phyloP scores from a whole-genome alignment of 2,113 vertebrate genomes.

The Brachyhypopomus occidentalis region DNA sequence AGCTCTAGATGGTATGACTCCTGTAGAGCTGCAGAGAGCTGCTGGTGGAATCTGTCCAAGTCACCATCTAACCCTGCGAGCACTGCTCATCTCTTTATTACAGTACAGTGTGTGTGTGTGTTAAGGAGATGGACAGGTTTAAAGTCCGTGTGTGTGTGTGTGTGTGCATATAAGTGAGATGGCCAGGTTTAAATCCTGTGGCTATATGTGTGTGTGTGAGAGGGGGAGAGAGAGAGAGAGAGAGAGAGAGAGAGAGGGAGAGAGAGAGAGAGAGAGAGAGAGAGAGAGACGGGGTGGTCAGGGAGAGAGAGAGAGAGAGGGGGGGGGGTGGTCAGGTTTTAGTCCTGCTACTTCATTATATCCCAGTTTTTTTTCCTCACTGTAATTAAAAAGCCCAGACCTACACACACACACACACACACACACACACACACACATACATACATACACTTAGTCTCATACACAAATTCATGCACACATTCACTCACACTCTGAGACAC shows the following conservation, averaged over 20 bases:
- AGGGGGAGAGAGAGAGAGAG: too few relatives aligned
- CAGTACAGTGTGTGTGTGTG: constrained; percentile 10
- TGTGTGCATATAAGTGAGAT: constrained; percentile 35
- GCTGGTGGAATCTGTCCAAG: constrained; percentile 28
- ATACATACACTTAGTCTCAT: constrained; percentile 2
- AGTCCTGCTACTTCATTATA: constrained; percentile 49
- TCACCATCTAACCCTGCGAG: not conserved
- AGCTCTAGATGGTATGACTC: too few relatives aligned
- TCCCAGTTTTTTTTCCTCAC: constrained; percentile 51
- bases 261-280: too few relatives aligned
- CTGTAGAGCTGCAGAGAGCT: not conserved
- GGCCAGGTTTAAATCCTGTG: constrained; percentile 27
- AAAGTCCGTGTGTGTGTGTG: constrained; percentile 30
- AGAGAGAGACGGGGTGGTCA: too few relatives aligned
- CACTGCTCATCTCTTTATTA: too few relatives aligned
- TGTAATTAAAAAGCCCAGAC: constrained; percentile 49
- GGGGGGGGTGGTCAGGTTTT: not conserved
- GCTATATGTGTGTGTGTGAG: too few relatives aligned
- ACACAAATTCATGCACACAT: not conserved
- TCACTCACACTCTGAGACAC: not conserved
- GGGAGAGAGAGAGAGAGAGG: too few relatives aligned
- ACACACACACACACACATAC: constrained; percentile 24
- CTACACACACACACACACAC: not conserved
- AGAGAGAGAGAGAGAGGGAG: too few relatives aligned
- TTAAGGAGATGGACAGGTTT: too few relatives aligned